A percentile compares a stretch with the other conserved stretches of the same genome.
Evolutionary conservation across 2,113 vertebrate genomes (phyloP).

Genomic region (Deroptyus accipitrinus): DNA sequence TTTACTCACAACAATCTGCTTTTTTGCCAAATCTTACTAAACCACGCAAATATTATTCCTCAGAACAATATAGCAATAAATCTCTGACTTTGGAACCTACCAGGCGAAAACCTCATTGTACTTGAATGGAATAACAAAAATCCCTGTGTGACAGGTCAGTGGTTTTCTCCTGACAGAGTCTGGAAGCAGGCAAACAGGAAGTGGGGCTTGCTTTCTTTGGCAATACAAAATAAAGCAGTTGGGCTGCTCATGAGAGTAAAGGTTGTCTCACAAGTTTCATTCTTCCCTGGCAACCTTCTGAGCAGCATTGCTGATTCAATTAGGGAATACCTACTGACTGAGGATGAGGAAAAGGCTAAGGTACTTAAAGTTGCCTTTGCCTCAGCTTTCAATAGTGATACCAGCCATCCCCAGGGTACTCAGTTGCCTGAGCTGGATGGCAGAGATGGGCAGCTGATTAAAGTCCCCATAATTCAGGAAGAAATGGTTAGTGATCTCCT

Average conservation of each 20-base stretch:
- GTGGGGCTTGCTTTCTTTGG: background rate
- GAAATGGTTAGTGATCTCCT: background rate
- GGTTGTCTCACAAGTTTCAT: background rate
- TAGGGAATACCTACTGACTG: background rate
- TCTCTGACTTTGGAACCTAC: background rate
- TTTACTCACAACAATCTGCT: background rate
- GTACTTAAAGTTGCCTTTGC: background rate
- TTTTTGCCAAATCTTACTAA: background rate
- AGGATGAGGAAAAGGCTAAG: background rate
- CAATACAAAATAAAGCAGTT: background rate
- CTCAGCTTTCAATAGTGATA: background rate
- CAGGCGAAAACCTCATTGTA: background rate
- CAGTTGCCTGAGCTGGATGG: background rate
- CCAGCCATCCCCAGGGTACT: background rate
- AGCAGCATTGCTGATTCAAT: background rate
- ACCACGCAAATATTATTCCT: background rate
- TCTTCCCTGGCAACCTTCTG: background rate
- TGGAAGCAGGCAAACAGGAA: background rate
- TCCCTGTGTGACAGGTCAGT: fast-evolving
- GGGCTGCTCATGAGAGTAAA: background rate
- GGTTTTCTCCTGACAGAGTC: background rate
- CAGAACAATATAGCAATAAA: background rate
- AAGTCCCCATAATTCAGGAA: background rate
- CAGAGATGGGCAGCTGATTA: background rate
- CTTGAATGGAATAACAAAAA: background rate